Evolutionary conservation across 35 echinoderm and acorn worm species (phyloP).

Genomic region (Amphiura filiformis): DNA sequence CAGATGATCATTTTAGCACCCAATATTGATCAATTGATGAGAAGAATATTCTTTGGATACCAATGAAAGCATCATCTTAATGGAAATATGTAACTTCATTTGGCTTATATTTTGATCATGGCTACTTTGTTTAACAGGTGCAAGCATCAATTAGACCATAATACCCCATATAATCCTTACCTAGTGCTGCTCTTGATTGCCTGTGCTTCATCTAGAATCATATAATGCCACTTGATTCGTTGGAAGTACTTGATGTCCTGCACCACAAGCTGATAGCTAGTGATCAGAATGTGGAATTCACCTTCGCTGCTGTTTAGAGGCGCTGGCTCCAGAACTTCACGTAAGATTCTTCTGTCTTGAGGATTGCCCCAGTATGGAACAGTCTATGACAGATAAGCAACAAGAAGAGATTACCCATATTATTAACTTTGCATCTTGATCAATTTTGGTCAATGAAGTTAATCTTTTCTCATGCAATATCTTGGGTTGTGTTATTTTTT

Average conservation of each 20-base stretch:
- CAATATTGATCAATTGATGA: no score
- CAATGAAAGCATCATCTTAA: no score
- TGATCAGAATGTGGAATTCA: slow-evolving; percentile 96
- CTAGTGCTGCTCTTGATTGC: slow-evolving; percentile 98
- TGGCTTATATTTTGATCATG: no score
- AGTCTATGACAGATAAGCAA: slow-evolving; percentile 44
- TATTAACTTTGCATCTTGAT: no score
- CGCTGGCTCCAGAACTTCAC: slow-evolving; percentile 98
- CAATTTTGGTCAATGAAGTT: background rate
- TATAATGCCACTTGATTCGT: slow-evolving; percentile 98
- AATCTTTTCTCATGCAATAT: background rate
- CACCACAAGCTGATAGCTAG: slow-evolving; percentile 96
- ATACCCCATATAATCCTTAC: slow-evolving; percentile 32
- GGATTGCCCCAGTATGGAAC: slow-evolving; percentile 98
- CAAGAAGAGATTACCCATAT: no score
- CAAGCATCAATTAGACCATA: no score
- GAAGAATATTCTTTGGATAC: no score
- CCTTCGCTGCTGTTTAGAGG: slow-evolving; percentile 74
- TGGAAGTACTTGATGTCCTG: slow-evolving; percentile 99
- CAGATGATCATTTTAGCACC: no score
- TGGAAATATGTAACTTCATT: no score
- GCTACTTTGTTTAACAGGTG: no score
- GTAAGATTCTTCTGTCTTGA: slow-evolving; percentile 73
- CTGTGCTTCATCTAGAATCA: slow-evolving; percentile 96
- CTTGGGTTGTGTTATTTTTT: no score